Evolutionary conservation across 2,888 invertebrate genomes (phyloP).

Genomic region (Fabriciana adippe): DNA sequence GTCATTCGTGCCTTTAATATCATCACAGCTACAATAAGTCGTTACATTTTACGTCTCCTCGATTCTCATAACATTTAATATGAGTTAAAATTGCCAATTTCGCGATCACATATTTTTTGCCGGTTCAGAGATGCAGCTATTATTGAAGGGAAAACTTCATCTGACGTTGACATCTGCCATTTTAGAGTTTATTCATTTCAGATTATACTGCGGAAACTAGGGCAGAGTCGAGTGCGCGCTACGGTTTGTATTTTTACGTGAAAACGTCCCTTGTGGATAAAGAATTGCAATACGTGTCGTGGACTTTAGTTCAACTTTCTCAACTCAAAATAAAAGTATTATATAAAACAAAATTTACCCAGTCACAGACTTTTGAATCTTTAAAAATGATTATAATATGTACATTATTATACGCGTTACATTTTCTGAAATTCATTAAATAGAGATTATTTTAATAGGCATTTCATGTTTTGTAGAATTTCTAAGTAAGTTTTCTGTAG

Average conservation of each 20-base stretch:
- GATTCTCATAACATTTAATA: conserved; percentile 23
- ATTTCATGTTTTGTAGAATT: too few relatives aligned
- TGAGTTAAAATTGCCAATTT: conserved; percentile 22
- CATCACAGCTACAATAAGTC: conserved; percentile 9
- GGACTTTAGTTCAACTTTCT: too few relatives aligned
- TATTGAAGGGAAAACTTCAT: conserved; percentile 12
- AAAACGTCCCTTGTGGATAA: not conserved
- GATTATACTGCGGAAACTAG: conserved; percentile 10
- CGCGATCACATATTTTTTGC: conserved; percentile 17
- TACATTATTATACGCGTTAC: too few relatives aligned
- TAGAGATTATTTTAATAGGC: too few relatives aligned
- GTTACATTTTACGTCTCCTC: conserved; percentile 14
- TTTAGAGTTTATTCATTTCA: conserved; percentile 17
- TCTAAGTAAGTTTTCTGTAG: too few relatives aligned
- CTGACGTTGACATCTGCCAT: conserved; percentile 15
- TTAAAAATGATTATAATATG: too few relatives aligned
- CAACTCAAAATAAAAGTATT: too few relatives aligned
- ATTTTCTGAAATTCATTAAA: too few relatives aligned
- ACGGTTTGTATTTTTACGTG: not conserved
- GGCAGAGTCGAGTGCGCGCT: conserved; percentile 2
- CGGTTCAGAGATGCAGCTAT: conserved; percentile 8
- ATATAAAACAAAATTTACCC: too few relatives aligned
- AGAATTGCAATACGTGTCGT: too few relatives aligned
- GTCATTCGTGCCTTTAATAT: conserved; percentile 10
- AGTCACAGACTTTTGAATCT: too few relatives aligned